Conservation (phyloP, 2,113 vertebrate species). For the Gasterosteus aculeatus region DNA sequence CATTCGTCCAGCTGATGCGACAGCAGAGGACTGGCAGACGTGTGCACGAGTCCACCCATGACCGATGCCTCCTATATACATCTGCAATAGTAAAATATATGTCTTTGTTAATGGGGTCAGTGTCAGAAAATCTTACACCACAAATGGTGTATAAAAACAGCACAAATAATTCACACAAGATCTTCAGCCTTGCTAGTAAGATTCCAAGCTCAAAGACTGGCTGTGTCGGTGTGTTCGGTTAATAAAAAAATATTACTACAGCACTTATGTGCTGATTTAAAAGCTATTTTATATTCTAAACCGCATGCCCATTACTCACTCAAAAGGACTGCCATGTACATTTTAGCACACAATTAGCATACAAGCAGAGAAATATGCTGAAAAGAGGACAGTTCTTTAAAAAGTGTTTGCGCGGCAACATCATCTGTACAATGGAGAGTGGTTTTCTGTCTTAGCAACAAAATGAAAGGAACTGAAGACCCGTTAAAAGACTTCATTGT, state of each 20-base stretch:
- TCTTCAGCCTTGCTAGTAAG: too few relatives aligned
- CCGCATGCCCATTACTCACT: too few relatives aligned
- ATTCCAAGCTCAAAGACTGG: background rate
- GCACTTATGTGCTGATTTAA: background rate
- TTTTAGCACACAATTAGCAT: background rate
- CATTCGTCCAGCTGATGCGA: constrained; percentile 32
- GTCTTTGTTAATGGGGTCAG: background rate
- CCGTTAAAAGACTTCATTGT: constrained; percentile 39
- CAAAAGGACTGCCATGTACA: background rate
- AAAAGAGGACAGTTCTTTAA: background rate
- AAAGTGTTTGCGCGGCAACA: constrained; percentile 27
- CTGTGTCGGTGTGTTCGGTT: background rate
- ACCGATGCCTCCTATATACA: background rate
- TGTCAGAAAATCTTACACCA: background rate
- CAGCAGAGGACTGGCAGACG: constrained; percentile 33
- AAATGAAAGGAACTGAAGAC: constrained; percentile 40
- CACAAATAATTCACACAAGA: background rate
- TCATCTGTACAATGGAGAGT: constrained; percentile 29
- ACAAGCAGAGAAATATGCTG: background rate
- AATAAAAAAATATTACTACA: background rate
- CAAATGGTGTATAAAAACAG: background rate
- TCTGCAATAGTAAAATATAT: constrained; percentile 1
- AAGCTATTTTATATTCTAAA: background rate
- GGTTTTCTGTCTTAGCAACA: constrained; percentile 30
- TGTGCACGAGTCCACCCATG: constrained; percentile 18